Evolutionary conservation across 64 coral and sea anemone genomes (phyloP), one percentile per base, ranked within the genome.

Genomic region (Montipora efflorescens): DNA sequence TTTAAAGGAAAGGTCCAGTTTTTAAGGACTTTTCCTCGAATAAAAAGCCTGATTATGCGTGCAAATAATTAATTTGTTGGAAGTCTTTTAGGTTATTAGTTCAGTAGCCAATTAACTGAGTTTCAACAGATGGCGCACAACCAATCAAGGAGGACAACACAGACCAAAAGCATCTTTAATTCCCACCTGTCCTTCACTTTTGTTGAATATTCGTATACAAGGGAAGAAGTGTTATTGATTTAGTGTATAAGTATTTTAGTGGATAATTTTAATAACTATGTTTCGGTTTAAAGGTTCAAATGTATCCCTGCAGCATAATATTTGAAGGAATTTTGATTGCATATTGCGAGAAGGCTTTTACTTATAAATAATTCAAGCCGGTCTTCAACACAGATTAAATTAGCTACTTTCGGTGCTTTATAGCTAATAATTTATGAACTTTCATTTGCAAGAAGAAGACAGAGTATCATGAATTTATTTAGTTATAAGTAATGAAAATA

Each of bases 371-470:
- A 86, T 86, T 86, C 12, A 86, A 48, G 45, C 15, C 8, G n/a
- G 18, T 51, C 8, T 71, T 86, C 66, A 51, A 45, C 9, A 36
- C 47, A 47, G 64, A 86, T 47, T 86, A 86, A 86, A 86, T 86
- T 86, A 66, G 82, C 64, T 86, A 70, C 82, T 86, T 86, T 86
- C 68, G 14, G 64, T 18, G 82, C 20, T 16, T 86, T 86, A 71
- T 59, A 44, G 36, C 36, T 72, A 86, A 86, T 86, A 86, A 86
- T 86, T 86, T 86, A 86, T 86, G 82, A 86, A 86, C 66, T 72
- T 23, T 48, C 66, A 86, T 8, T 86, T 71, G 45, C 45, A 16
- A 86, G 48, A 86, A 14, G 64, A 72, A 86, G 82, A 72, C 48
- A 69, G 0, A 86, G 47, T 64, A 84, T 84, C 68, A 86, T 86